A percentile compares a stretch with the other conserved stretches of the same genome.
phyloP scores from a whole-genome alignment of 2,888 invertebrate species.

The Cosmia pyralina region DNA sequence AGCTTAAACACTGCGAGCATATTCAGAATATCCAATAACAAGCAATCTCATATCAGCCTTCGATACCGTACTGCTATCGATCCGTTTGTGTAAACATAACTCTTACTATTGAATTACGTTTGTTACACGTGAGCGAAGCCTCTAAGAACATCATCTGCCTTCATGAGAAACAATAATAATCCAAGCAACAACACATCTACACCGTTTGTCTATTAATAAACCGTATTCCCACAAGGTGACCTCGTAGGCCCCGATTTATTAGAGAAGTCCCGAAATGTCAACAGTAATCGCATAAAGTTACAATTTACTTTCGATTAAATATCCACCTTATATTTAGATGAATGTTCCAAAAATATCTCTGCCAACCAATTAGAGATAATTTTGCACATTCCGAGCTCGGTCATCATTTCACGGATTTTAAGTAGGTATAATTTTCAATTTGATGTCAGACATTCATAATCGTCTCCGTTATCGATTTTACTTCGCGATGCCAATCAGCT shows the following conservation, averaged over 20 bases:
- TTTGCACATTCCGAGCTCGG: slow-evolving; percentile 29
- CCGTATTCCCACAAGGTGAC: slow-evolving; percentile 28
- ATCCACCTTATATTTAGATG: slow-evolving; percentile 45
- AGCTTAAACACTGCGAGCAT: slow-evolving; percentile 9
- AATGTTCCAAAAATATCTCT: slow-evolving; percentile 29
- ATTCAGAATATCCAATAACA: slow-evolving; percentile 43
- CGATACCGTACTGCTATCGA: slow-evolving; percentile 43
- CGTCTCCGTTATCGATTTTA: slow-evolving; percentile 62
- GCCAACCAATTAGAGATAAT: slow-evolving; percentile 49
- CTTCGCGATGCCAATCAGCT: slow-evolving; percentile 61
- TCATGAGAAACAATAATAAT: slow-evolving; percentile 46
- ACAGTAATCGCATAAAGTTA: slow-evolving; percentile 41
- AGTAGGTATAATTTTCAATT: slow-evolving; percentile 55
- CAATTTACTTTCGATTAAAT: slow-evolving; percentile 50
- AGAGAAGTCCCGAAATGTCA: slow-evolving; percentile 52
- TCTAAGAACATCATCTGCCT: slow-evolving; percentile 57
- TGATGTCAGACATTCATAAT: slow-evolving; percentile 50
- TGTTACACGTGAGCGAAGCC: slow-evolving; percentile 60
- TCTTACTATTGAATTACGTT: slow-evolving; percentile 56
- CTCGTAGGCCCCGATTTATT: slow-evolving; percentile 24
- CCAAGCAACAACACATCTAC: slow-evolving; percentile 12
- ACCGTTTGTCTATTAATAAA: slow-evolving; percentile 30
- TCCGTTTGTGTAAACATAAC: slow-evolving; percentile 47
- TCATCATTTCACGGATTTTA: slow-evolving; percentile 43
- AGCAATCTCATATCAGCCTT: slow-evolving; percentile 47